phyloP scores from a whole-genome alignment of 2,113 vertebrate genomes.

The Chamaetylas fuelleborni region DNA sequence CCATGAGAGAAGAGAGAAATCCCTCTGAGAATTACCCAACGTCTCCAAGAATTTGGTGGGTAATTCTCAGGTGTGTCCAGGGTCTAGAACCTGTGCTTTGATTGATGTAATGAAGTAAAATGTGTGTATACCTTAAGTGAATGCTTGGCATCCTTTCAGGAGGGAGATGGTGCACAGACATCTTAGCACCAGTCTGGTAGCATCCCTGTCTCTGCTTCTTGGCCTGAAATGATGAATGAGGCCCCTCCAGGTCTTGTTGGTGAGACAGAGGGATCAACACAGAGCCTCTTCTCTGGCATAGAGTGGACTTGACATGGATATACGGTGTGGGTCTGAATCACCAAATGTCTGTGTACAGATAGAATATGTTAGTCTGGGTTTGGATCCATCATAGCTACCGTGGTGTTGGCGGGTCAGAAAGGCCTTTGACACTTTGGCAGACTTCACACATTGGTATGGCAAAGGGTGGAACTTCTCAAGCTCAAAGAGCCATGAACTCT shows the following conservation, averaged over 20 bases:
- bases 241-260: neutral
- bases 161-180: neutral
- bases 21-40: neutral
- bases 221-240: neutral
- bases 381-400: neutral
- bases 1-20: neutral
- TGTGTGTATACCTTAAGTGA: neutral
- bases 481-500: neutral
- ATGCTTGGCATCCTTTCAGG: neutral
- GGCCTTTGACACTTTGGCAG: neutral
- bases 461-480: neutral
- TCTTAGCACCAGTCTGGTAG: neutral
- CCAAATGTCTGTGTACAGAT: neutral
- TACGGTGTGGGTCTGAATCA: neutral
- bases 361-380: neutral
- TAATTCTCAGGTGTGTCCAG: neutral
- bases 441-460: neutral
- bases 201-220: neutral
- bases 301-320: neutral
- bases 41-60: neutral
- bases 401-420: neutral
- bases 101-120: neutral
- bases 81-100: neutral
- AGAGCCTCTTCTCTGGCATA: neutral
- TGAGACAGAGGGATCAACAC: neutral